phyloP scores from a whole-genome alignment of 1,140 invertebrate genomes.

The Leptopilina clavipes region DNA sequence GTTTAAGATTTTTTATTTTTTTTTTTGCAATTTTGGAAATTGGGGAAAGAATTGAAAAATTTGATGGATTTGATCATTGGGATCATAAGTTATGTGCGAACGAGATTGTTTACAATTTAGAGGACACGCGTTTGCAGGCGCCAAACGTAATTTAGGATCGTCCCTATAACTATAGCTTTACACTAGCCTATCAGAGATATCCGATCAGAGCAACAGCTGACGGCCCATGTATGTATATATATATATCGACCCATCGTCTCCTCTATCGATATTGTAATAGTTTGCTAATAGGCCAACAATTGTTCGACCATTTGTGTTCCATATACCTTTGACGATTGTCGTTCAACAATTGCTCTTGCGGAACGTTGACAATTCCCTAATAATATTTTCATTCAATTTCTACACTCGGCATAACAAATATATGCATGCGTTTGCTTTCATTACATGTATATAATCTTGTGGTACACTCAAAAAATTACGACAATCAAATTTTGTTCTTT shows the following conservation, averaged over 20 bases:
- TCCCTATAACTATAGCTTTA: slow-evolving; percentile 40
- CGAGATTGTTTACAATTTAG: slow-evolving; percentile 48
- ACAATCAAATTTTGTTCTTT: too few species aligned
- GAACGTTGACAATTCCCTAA: slow-evolving; percentile 18
- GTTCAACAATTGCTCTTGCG: slow-evolving; percentile 9
- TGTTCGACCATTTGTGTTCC: slow-evolving; percentile 52
- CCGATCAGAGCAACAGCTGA: slow-evolving; percentile 65
- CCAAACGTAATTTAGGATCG: slow-evolving; percentile 41
- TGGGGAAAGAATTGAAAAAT: neutral
- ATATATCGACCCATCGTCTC: slow-evolving; percentile 61
- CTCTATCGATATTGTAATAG: slow-evolving; percentile 63
- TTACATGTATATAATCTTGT: too few species aligned
- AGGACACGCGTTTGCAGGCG: slow-evolving; percentile 45
- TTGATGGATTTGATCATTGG: slow-evolving; percentile 21
- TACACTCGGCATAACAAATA: neutral
- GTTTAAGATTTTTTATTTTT: too few species aligned
- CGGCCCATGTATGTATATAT: slow-evolving; percentile 49
- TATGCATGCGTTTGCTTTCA: neutral
- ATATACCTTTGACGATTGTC: slow-evolving; percentile 42
- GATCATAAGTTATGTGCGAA: slow-evolving; percentile 40
- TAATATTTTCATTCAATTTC: slow-evolving; percentile 18
- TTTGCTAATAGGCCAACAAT: slow-evolving; percentile 65
- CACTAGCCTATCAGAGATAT: slow-evolving; percentile 54
- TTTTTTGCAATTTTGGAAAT: too few species aligned
- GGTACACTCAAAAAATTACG: too few species aligned